Conservation (phyloP, 2,888 invertebrate species). For the Cactoblastis cactorum region DNA sequence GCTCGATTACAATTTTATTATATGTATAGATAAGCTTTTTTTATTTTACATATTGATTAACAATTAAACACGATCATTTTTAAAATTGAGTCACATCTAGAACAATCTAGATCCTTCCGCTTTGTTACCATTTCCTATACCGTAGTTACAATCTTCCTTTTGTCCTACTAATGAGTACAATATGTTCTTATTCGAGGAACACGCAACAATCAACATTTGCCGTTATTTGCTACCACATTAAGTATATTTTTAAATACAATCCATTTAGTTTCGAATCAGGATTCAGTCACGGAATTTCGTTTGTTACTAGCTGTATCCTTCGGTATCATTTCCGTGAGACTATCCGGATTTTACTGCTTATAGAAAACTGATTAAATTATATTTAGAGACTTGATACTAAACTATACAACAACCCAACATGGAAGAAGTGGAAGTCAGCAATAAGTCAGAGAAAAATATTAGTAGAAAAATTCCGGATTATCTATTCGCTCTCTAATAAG, state of each 20-base stretch:
- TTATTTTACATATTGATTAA: too few relatives aligned
- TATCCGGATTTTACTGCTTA: too few relatives aligned
- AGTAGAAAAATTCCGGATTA: background rate
- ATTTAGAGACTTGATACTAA: too few relatives aligned
- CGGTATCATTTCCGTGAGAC: too few relatives aligned
- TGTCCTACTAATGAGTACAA: constrained; percentile 18
- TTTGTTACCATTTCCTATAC: constrained; percentile 4
- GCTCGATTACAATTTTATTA: too few relatives aligned
- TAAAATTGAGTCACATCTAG: constrained; percentile 6
- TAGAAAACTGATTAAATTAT: too few relatives aligned
- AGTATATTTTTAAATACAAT: background rate
- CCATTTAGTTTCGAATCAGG: background rate
- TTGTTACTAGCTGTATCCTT: too few relatives aligned
- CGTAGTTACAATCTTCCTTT: constrained; percentile 17
- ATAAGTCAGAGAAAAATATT: constrained; percentile 4
- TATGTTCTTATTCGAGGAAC: constrained; percentile 15
- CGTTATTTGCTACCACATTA: background rate
- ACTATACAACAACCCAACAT: too few relatives aligned
- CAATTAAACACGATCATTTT: too few relatives aligned
- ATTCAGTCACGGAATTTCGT: background rate
- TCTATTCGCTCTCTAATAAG: background rate
- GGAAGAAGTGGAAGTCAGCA: background rate
- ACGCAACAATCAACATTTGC: constrained; percentile 2
- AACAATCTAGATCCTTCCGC: background rate
- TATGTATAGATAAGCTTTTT: too few relatives aligned